Evolutionary conservation across 2,888 invertebrate genomes (phyloP).

Genomic region (Hirudinaria manillensis): DNA sequence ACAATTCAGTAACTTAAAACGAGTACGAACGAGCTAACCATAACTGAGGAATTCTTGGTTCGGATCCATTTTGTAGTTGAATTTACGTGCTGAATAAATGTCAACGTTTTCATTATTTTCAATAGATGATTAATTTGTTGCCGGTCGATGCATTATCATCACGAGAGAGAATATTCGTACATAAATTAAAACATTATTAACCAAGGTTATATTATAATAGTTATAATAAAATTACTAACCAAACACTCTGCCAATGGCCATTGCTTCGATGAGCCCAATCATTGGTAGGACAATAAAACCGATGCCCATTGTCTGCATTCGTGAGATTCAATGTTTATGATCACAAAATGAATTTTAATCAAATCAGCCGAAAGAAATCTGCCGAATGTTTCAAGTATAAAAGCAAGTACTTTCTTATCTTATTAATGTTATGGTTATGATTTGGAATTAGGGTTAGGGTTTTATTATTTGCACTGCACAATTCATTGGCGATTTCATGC

Average conservation of each 20-base stretch:
- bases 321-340: not conserved
- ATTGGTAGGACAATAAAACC: constrained; percentile 79
- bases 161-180: no score
- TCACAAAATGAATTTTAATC: not conserved
- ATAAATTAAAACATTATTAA: no score
- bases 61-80: constrained; percentile 65
- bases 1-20: no score
- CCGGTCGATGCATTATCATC: no score
- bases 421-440: no score
- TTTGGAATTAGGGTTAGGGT: no score
- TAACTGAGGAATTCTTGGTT: constrained; percentile 85
- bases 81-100: constrained; percentile 48
- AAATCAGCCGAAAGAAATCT: not conserved
- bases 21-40: constrained; percentile 44
- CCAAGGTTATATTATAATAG: no score
- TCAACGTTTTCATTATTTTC: not conserved
- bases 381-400: no score
- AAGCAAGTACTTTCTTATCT: not conserved
- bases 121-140: not conserved
- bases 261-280: constrained; percentile 79
- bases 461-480: no score
- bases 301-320: constrained; percentile 67
- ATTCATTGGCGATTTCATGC: no score
- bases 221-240: constrained; percentile 59
- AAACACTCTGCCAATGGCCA: constrained; percentile 88